Percentiles rank a stretch among this genome's conserved stretches.
Evolutionary conservation across 2,888 invertebrate species (phyloP).

Genomic region (Andrena marginata): DNA sequence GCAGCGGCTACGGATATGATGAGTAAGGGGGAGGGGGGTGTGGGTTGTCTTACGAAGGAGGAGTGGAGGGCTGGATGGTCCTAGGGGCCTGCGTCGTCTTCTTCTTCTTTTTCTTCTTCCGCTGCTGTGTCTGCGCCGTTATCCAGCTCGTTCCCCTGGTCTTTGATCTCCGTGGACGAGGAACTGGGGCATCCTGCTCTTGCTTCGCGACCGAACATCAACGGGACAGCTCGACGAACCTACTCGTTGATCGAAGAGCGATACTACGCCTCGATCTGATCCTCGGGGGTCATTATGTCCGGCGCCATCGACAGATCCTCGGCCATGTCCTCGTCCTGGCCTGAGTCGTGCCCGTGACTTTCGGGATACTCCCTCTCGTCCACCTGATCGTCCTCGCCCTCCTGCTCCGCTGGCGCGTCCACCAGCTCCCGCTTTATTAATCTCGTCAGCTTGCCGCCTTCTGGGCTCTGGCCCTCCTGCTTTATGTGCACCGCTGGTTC

Average conservation of each 20-base stretch:
- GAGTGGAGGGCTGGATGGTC: conserved; percentile 65
- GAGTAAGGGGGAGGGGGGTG: conserved; percentile 43
- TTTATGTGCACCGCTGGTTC: conserved; percentile 83
- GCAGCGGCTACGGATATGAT: conserved; percentile 70
- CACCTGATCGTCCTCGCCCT: conserved; percentile 78
- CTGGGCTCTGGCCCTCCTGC: conserved; percentile 82
- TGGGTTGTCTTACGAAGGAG: conserved; percentile 61
- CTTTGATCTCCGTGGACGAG: conserved; percentile 31
- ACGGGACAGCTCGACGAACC: conserved; percentile 55
- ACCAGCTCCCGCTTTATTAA: conserved; percentile 83
- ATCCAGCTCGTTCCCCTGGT: conserved; percentile 13
- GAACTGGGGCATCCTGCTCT: conserved; percentile 29
- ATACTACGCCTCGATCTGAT: conserved; percentile 84
- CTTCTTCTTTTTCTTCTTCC: conserved; percentile 23
- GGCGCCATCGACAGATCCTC: conserved; percentile 84
- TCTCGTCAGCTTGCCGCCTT: conserved; percentile 83
- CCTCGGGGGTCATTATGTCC: conserved; percentile 82
- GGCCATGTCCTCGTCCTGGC: conserved; percentile 83
- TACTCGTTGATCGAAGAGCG: conserved; percentile 56
- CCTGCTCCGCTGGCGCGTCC: conserved; percentile 80
- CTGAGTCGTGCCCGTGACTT: conserved; percentile 82
- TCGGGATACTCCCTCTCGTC: conserved; percentile 82
- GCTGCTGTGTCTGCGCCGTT: conserved; percentile 5
- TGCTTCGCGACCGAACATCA: conserved; percentile 34
- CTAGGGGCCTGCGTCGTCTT: conserved; percentile 63